phyloP scores from a whole-genome alignment of 1,140 invertebrate species.

The Popillia japonica region DNA sequence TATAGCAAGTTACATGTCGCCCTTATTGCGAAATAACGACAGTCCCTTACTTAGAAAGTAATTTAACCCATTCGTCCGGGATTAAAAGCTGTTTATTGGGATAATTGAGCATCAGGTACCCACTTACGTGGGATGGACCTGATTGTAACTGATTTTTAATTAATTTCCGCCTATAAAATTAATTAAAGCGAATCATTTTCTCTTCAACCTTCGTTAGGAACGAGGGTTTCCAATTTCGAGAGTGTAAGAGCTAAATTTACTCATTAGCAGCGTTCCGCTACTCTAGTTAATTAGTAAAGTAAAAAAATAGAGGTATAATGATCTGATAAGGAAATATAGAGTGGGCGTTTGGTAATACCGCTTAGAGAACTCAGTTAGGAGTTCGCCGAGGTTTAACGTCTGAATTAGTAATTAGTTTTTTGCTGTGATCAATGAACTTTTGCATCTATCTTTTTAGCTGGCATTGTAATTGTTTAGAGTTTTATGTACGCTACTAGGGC shows the following conservation, averaged over 20 bases:
- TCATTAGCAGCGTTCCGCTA: neutral
- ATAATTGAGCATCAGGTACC: constrained; percentile 10
- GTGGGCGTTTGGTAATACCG: too few species aligned
- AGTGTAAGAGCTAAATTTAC: neutral
- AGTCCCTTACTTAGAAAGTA: constrained; percentile 2
- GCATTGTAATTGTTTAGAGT: too few species aligned
- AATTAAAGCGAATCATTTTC: neutral
- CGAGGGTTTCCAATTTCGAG: neutral
- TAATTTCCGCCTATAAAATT: constrained; percentile 2
- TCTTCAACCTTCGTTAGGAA: neutral
- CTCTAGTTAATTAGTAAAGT: too few species aligned
- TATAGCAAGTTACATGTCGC: neutral
- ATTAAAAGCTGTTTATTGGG: constrained; percentile 2
- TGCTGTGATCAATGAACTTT: too few species aligned
- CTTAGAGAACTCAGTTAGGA: too few species aligned
- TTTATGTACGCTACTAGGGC: too few species aligned
- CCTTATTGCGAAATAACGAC: constrained; percentile 1
- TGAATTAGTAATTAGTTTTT: too few species aligned
- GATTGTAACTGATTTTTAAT: constrained; percentile 10
- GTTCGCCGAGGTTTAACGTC: too few species aligned
- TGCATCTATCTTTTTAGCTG: too few species aligned
- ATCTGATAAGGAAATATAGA: too few species aligned
- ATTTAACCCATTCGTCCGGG: neutral
- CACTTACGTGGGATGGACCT: neutral
- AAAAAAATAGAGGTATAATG: too few species aligned